Evolutionary conservation across 2,113 vertebrate genomes (phyloP), one percentile per base, ranked within the genome.

Genomic region (Ageneiosus marmoratus): DNA sequence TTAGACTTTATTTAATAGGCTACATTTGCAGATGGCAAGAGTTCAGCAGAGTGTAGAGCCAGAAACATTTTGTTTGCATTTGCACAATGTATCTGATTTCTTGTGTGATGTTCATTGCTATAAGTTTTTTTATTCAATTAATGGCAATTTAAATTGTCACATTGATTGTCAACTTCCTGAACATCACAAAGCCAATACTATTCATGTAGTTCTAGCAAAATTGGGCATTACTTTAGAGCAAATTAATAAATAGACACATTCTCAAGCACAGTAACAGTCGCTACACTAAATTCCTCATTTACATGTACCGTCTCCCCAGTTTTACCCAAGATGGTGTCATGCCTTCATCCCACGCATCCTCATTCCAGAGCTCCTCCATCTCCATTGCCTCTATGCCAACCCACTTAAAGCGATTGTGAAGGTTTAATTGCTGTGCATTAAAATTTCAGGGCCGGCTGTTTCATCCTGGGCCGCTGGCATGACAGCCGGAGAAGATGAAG

Each of bases 351-450:
- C 46, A 73, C 22, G 18, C 81, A 77, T 50, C 6, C 37, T 32
- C 67, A 41, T 51, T 76, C 24, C 44, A 73, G 20, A 70, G 56
- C 78, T 81, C 69, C 79, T 81, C 78, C 37, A 79, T 87, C 84
- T 85, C 75, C 84, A 63, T 67, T 82, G 84, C 74, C 51, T 50
- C 74, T 80, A 62, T 70, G 53, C 69, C 60, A 32, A 77, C 60
- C 82, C 80, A 78, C 81, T 83, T 87, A 84, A 41, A 85, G 46
- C 29, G 46, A 85, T 70, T 75, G 74, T 81, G 85, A 87, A 85
- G 79, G 65, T 63, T 85, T 88, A 88, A 88, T 88, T 87, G 87
- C 77, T 46, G 72, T 83, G 82, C 83, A 87, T 88, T 87, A 88
- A 87, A 84, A 79, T 88, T 88, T 88, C 79, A 88, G 74, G 67